phyloP scores from a whole-genome alignment of 2,888 invertebrate species.

The Nudaria mundana region DNA sequence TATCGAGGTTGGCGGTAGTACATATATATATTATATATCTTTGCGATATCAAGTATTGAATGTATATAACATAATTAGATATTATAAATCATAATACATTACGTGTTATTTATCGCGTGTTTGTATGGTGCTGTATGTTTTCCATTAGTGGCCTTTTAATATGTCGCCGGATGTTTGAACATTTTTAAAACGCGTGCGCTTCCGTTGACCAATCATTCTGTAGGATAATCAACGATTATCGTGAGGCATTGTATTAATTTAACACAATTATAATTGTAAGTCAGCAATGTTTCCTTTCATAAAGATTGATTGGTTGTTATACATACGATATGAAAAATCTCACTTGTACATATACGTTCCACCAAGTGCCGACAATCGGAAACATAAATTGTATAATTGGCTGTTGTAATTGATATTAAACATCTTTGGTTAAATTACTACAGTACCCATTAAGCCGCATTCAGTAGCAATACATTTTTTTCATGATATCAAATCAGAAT shows the following conservation, averaged over 20 bases:
- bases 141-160: slow-evolving; percentile 15
- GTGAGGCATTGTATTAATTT: not conserved
- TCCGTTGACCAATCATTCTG: slow-evolving; percentile 24
- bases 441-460: too few relatives aligned
- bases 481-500: too few relatives aligned
- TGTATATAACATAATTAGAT: not conserved
- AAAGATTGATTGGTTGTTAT: too few relatives aligned
- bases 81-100: not conserved
- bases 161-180: slow-evolving; percentile 16
- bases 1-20: too few relatives aligned
- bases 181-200: slow-evolving; percentile 22
- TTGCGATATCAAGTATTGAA: not conserved
- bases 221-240: slow-evolving; percentile 4
- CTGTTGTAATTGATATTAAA: too few relatives aligned
- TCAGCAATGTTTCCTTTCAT: not conserved
- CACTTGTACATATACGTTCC: too few relatives aligned
- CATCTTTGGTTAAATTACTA: too few relatives aligned
- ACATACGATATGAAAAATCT: too few relatives aligned
- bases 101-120: not conserved
- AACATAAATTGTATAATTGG: too few relatives aligned
- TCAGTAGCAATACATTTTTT: too few relatives aligned
- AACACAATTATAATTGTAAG: not conserved
- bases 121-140: not conserved
- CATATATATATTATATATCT: too few relatives aligned
- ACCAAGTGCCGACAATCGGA: too few relatives aligned